Percentiles rank a stretch among this genome's conserved stretches.
Evolutionary conservation across 2,888 invertebrate genomes (phyloP).

Genomic region (Notocelia uddmanniana): DNA sequence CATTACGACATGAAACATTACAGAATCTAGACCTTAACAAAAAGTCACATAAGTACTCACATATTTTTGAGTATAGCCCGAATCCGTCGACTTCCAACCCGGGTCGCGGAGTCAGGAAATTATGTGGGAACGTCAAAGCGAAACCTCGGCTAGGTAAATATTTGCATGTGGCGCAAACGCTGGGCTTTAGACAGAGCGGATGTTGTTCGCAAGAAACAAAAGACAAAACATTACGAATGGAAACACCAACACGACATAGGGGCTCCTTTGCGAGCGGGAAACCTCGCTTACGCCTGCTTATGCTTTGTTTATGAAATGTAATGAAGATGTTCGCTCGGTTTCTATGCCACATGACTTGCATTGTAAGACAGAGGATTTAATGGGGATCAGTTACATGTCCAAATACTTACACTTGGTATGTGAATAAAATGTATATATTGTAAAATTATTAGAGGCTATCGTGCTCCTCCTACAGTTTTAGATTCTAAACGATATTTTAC

Average conservation of each 20-base stretch:
- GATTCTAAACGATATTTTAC: neutral
- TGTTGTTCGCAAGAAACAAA: conserved; percentile 73
- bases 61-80: conserved; percentile 42
- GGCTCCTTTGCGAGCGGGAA: conserved; percentile 36
- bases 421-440: neutral
- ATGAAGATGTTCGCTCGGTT: conserved; percentile 39
- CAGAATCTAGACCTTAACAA: conserved; percentile 19
- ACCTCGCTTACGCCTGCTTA: conserved; percentile 27
- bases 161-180: conserved; percentile 72
- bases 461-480: neutral
- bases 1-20: conserved; percentile 19
- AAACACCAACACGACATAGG: conserved; percentile 54
- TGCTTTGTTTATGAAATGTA: conserved; percentile 42
- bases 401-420: neutral
- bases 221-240: conserved; percentile 71
- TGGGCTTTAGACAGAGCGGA: conserved; percentile 69
- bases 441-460: neutral
- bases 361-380: conserved; percentile 7
- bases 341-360: conserved; percentile 28
- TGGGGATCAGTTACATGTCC: conserved; percentile 6
- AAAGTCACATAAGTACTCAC: conserved; percentile 21
- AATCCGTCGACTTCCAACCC: conserved; percentile 34
- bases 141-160: conserved; percentile 72
- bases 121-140: conserved; percentile 67
- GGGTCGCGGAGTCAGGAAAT: conserved; percentile 64